Percentiles rank a stretch among this genome's conserved stretches.
These are phyloP conservation scores for Drosophila greeni DNA, from an alignment of 2,888 invertebrate genomes.

Conservation along the genomic window DNA sequence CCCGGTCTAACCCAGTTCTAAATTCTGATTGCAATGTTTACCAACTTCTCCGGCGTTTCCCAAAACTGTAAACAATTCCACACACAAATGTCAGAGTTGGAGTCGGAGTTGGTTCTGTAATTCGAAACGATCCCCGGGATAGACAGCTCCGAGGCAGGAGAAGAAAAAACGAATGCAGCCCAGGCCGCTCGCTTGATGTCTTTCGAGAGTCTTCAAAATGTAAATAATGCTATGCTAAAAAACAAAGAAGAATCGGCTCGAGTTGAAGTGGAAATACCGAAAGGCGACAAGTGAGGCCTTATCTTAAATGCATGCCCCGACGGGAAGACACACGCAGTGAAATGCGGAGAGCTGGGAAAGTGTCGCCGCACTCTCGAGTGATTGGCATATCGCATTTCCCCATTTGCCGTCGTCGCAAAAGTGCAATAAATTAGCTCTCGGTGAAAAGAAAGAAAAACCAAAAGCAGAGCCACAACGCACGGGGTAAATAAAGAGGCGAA, in stretches of 20 bases:
- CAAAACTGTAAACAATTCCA: conserved; percentile 53
- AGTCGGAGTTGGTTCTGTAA: conserved; percentile 41
- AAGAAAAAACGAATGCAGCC: conserved; percentile 21
- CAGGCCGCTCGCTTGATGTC: conserved; percentile 46
- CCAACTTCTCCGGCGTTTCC: conserved; percentile 29
- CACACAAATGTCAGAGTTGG: conserved; percentile 47
- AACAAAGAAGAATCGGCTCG: conserved; percentile 30
- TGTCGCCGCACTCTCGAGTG: conserved; percentile 62
- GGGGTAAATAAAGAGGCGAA: conserved; percentile 10
- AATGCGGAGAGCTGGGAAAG: conserved; percentile 40
- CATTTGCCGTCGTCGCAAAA: conserved; percentile 65
- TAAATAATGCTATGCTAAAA: conserved; percentile 71
- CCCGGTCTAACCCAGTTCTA: conserved; percentile 66
- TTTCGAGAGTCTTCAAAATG: conserved; percentile 64
- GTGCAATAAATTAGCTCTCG: conserved; percentile 61
- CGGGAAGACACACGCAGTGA: conserved; percentile 11
- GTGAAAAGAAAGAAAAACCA: conserved; percentile 28
- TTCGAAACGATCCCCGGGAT: conserved; percentile 47
- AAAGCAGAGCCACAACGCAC: neutral
- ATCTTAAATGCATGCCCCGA: conserved; percentile 70
- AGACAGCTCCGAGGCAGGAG: conserved; percentile 1
- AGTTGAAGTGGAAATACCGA: conserved; percentile 43
- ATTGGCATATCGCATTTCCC: conserved; percentile 72
- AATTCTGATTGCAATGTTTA: conserved; percentile 70
- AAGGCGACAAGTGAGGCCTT: conserved; percentile 68